Evolutionary conservation across 2,113 vertebrate genomes (phyloP).

Genomic region (Callithrix jacchus): DNA sequence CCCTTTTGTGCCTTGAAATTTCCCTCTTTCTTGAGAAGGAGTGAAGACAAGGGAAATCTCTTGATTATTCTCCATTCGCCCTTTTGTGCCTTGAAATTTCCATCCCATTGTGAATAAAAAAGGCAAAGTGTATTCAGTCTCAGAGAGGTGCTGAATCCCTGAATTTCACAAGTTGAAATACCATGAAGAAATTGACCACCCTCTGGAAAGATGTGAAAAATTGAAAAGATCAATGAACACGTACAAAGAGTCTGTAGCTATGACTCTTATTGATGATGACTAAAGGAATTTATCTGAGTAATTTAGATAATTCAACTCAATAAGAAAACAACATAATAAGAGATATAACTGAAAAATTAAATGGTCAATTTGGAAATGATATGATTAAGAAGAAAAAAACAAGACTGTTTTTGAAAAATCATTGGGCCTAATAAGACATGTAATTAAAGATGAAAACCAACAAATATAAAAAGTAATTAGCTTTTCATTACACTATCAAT

Average conservation of each 20-base stretch:
- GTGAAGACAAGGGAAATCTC: neutral
- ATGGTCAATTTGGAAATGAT: neutral
- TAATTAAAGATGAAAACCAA: constrained; percentile 40
- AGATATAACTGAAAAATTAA: neutral
- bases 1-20: neutral
- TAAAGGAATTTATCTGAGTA: neutral
- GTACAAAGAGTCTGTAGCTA: neutral
- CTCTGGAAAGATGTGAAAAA: neutral
- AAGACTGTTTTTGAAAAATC: constrained; percentile 8
- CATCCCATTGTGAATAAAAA: neutral
- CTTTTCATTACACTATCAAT: neutral
- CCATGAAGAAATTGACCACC: neutral
- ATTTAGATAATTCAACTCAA: neutral
- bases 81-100: neutral
- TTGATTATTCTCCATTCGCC: neutral
- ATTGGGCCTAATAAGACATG: neutral
- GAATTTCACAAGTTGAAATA: constrained; percentile 19
- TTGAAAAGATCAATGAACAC: neutral
- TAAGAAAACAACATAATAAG: neutral
- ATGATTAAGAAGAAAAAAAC: neutral
- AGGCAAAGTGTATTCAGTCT: neutral
- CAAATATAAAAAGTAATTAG: constrained; percentile 37
- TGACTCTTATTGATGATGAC: neutral
- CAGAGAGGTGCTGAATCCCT: neutral
- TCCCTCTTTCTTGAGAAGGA: neutral